Evolutionary conservation across 2,888 invertebrate genomes (phyloP).

Genomic region (Isoperla grammatica): DNA sequence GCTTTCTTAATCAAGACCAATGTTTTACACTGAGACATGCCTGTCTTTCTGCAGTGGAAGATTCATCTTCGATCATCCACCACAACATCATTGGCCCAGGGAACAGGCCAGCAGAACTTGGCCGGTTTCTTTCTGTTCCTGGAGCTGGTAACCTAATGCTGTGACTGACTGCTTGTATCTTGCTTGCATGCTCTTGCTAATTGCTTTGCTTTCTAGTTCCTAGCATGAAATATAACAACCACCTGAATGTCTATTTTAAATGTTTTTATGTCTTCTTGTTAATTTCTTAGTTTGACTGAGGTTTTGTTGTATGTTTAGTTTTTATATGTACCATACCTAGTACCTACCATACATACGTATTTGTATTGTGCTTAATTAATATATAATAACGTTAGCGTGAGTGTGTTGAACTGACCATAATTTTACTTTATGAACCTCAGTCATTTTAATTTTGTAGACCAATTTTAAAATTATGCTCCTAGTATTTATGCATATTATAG

Average conservation of each 20-base stretch:
- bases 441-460: too few relatives aligned
- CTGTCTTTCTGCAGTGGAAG: conserved; percentile 48
- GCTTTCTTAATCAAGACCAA: too few relatives aligned
- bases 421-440: too few relatives aligned
- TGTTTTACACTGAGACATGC: neutral
- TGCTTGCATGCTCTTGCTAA: conserved; percentile 21
- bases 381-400: neutral
- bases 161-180: conserved; percentile 7
- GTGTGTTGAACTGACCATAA: too few relatives aligned
- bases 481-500: too few relatives aligned
- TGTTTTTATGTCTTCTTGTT: conserved; percentile 5
- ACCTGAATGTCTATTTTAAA: neutral
- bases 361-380: neutral
- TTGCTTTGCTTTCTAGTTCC: conserved; percentile 18
- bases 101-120: conserved; percentile 44
- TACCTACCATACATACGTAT: neutral
- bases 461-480: too few relatives aligned
- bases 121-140: conserved; percentile 65
- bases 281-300: neutral
- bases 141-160: conserved; percentile 44
- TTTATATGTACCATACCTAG: neutral
- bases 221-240: neutral
- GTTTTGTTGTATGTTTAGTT: neutral
- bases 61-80: conserved; percentile 46
- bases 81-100: conserved; percentile 31